Percentiles rank a stretch among this genome's conserved stretches.
phyloP scores from a whole-genome alignment of 2,113 vertebrate species.

The Myrmophylax atrothorax region DNA sequence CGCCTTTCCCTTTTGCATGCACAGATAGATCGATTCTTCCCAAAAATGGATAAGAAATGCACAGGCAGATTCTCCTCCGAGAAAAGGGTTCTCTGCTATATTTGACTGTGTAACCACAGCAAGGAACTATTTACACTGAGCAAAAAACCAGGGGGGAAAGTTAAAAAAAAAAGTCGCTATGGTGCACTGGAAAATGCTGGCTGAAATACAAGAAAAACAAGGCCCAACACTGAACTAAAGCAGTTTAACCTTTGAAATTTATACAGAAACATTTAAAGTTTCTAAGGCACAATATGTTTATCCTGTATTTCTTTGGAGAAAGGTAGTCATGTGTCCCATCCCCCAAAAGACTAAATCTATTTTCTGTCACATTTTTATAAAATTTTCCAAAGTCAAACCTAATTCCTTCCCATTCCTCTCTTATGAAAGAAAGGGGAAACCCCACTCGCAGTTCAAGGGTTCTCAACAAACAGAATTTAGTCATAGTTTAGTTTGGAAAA shows the following conservation, averaged over 20 bases:
- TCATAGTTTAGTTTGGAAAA: not conserved
- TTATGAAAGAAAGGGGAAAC: not conserved
- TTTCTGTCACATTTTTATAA: conserved; percentile 35
- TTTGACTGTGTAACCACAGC: conserved; percentile 83
- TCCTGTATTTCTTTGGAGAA: not conserved
- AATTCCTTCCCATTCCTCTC: not conserved
- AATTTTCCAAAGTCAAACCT: not conserved
- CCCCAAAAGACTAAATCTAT: not conserved
- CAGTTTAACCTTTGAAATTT: conserved; percentile 55
- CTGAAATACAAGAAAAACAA: conserved; percentile 65
- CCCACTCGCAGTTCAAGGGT: not conserved
- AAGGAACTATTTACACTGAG: conserved; percentile 79
- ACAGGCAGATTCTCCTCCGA: conserved; percentile 73
- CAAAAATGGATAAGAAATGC: conserved; percentile 91
- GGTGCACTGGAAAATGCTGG: conserved; percentile 69
- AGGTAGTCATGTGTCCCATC: not conserved
- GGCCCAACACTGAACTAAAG: conserved; percentile 34
- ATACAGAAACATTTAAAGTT: conserved; percentile 6
- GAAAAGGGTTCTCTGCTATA: conserved; percentile 83
- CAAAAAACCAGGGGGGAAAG: conserved; percentile 56
- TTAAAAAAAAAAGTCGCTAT: conserved; percentile 35
- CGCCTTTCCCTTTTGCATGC: conserved; percentile 53
- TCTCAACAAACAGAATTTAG: not conserved
- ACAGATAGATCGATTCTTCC: conserved; percentile 81
- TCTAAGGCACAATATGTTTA: not conserved